Percentiles rank a stretch among this genome's conserved stretches.
Evolutionary conservation across 2,888 invertebrate species (phyloP).

Genomic region (Pollenia griseotomentosa): DNA sequence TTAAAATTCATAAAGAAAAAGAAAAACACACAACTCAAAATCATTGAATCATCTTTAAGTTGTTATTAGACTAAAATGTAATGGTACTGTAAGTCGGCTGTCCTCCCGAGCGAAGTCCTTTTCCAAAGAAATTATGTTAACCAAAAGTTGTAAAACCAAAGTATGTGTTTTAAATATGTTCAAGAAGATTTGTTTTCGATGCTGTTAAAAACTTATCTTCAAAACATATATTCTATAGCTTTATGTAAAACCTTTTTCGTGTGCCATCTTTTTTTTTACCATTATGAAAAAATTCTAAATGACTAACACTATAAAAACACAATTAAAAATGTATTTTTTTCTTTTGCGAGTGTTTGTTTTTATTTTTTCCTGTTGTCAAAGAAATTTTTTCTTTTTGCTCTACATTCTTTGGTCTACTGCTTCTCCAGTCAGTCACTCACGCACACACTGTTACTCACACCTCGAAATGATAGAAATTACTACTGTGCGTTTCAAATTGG

Average conservation of each 20-base stretch:
- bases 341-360: conserved; percentile 40
- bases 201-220: neutral
- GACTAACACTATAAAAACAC: conserved; percentile 60
- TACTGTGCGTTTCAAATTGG: conserved; percentile 64
- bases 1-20: too few species aligned
- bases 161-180: too few species aligned
- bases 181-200: too few species aligned
- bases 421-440: conserved; percentile 36
- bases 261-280: neutral
- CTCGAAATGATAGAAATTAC: conserved; percentile 2
- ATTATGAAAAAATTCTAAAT: conserved; percentile 31
- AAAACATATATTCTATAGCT: neutral
- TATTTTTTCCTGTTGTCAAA: conserved; percentile 45
- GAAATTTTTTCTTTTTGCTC: conserved; percentile 29
- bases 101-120: too few species aligned
- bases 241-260: neutral
- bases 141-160: too few species aligned
- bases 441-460: neutral
- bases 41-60: too few species aligned
- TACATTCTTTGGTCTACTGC: conserved; percentile 61
- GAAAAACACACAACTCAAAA: too few species aligned
- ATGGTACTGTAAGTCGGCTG: too few species aligned
- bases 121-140: too few species aligned
- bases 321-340: conserved; percentile 67
- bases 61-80: too few species aligned